Evolutionary conservation across 2,113 vertebrate genomes (phyloP).

Genomic region (Anser cygnoides): DNA sequence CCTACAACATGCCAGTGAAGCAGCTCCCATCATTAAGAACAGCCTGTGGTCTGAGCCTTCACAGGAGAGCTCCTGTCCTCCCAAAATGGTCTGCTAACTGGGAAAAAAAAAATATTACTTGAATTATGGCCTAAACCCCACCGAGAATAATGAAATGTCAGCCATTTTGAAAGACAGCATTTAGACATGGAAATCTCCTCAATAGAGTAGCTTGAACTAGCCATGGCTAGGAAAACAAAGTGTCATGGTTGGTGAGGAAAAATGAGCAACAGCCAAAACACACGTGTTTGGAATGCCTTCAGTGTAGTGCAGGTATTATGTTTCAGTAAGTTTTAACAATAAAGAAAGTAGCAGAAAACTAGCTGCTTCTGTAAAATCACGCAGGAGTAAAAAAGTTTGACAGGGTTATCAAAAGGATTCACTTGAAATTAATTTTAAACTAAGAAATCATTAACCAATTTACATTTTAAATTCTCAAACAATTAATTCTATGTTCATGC

Average conservation of each 20-base stretch:
- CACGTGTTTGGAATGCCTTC: neutral
- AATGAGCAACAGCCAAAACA: neutral
- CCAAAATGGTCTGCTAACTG: neutral
- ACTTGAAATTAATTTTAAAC: conserved; percentile 37
- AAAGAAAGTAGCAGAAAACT: neutral
- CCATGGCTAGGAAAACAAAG: neutral
- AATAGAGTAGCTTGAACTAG: neutral
- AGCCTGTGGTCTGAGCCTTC: neutral
- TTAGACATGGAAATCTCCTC: conserved; percentile 9
- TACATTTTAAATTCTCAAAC: conserved; percentile 34
- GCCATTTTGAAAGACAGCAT: neutral
- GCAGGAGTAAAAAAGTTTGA: neutral
- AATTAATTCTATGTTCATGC: conserved; percentile 8
- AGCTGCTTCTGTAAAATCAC: neutral
- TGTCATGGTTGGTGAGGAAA: neutral
- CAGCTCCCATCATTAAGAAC: neutral
- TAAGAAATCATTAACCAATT: conserved; percentile 21
- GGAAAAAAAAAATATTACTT: neutral
- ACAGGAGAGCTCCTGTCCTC: neutral
- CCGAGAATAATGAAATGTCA: neutral
- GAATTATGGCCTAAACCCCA: neutral
- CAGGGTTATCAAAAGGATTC: conserved; percentile 1
- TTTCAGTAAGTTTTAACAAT: conserved; percentile 4
- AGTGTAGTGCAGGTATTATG: neutral
- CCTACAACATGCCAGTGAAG: neutral